Percentiles rank a stretch among this genome's conserved stretches.
These are phyloP conservation scores for Pelosia muscerda DNA, from an alignment of 2,888 invertebrate genomes.

Conservation along the genomic window DNA sequence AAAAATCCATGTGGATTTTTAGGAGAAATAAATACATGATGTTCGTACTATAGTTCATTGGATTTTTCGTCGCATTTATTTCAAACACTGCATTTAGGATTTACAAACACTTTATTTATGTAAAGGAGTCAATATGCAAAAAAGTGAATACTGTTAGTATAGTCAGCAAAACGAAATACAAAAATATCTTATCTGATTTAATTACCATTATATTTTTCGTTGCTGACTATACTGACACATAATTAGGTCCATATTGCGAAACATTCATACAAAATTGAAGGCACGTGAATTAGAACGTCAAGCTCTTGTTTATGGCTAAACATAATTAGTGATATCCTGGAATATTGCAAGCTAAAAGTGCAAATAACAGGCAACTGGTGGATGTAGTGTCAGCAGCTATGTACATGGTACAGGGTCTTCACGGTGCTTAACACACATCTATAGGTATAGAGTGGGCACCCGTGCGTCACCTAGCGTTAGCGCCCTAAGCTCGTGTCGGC, in stretches of 20 bases:
- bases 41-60: too few species aligned
- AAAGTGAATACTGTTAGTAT: background rate
- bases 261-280: background rate
- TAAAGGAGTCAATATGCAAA: background rate
- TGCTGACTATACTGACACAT: background rate
- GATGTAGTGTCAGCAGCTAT: constrained; percentile 3
- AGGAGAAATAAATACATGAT: background rate
- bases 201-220: background rate
- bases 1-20: background rate
- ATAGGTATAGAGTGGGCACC: constrained; percentile 15
- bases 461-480: constrained; percentile 32
- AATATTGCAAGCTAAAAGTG: constrained; percentile 37
- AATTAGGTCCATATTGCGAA: background rate
- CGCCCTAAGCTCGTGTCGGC: constrained; percentile 37
- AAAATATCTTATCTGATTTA: background rate
- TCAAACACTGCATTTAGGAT: background rate
- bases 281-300: background rate
- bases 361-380: constrained; percentile 20
- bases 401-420: background rate
- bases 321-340: background rate
- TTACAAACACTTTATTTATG: background rate
- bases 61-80: background rate
- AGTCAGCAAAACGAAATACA: background rate
- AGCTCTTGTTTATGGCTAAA: background rate
- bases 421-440: constrained; percentile 27